Evolutionary conservation across 2,113 vertebrate species (phyloP), one percentile per base, ranked within the genome.

Genomic region (Lathamus discolor): DNA sequence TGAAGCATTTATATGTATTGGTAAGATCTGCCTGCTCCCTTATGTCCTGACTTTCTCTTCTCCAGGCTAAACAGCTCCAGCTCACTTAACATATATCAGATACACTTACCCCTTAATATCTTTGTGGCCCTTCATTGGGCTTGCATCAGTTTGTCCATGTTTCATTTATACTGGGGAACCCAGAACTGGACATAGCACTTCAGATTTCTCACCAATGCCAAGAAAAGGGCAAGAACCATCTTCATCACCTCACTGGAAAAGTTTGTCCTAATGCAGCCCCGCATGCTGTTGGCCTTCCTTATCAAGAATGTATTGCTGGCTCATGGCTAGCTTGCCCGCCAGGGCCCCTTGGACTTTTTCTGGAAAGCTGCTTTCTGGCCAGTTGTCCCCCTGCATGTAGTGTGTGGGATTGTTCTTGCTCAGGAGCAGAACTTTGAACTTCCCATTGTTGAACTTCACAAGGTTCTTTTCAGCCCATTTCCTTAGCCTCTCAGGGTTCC

Each of bases 151-250:
- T 41, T n/a, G 29, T 57, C 61, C 41, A 68, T 63, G 25, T 61
- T n/a, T 46, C 0, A 0, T 51, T 89, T 23, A 16, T 37, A 24
- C 25, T 37, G 16, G 25, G 54, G 20, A 75, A 3, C 8, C 61
- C 16, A 41, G 28, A 79, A 66, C 35, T 22, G 19, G 13, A 27
- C 29, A 29, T 29, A 51, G 44, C 4, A 41, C 8, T 70, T 18
- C 33, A 79, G 13, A 41, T 52, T 83, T 76, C 59, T 83, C 33
- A 80, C 11, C 16, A 39, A 14, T 31, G 25, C 16, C 73, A 66
- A 67, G 41, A 23, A 57, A 87, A 52, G 17, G 31, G 14, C 64
- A 41, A 75, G 77, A 27, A 84, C 63, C 16, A 62, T 31, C 22
- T 62, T 46, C 5, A 8, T 46, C 43, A 39, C 6, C 14, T 73